These are phyloP conservation scores for Acromyrmex heyeri DNA, from an alignment of 1,140 invertebrate species.

Conservation along the genomic window DNA sequence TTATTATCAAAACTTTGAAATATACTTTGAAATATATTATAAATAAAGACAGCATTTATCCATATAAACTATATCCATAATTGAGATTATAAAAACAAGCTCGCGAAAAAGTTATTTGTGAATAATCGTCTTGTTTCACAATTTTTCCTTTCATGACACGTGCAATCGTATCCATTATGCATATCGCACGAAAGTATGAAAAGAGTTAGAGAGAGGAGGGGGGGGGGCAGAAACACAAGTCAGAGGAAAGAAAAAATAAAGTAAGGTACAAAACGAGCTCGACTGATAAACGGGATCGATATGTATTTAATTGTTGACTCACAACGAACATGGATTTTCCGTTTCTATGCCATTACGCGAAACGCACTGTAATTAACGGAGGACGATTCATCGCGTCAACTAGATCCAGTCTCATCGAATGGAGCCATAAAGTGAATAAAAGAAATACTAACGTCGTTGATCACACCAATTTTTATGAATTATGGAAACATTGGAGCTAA, in stretches of 20 bases:
- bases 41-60: no score
- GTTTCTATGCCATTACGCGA: no score
- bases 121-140: not conserved
- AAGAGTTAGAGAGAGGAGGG: no score
- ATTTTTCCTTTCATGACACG: not conserved
- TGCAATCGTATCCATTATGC: no score
- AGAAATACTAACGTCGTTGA: constrained; percentile 40
- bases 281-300: constrained; percentile 61
- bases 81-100: not conserved
- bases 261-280: not conserved
- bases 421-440: constrained; percentile 69
- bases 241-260: not conserved
- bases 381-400: constrained; percentile 63
- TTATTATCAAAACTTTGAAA: not conserved
- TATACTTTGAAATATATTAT: not conserved
- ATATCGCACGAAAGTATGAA: no score
- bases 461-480: constrained; percentile 62
- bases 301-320: constrained; percentile 73
- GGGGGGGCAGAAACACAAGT: not conserved
- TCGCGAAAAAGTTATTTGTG: no score
- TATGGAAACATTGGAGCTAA: constrained; percentile 50
- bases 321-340: no score
- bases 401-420: constrained; percentile 47
- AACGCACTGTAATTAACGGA: not conserved
- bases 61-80: not conserved